Percentiles rank a stretch among this genome's conserved stretches.
These are phyloP conservation scores for Gallinago solitaria DNA, from an alignment of 2,797 vertebrate genomes.

Conservation along the genomic window DNA sequence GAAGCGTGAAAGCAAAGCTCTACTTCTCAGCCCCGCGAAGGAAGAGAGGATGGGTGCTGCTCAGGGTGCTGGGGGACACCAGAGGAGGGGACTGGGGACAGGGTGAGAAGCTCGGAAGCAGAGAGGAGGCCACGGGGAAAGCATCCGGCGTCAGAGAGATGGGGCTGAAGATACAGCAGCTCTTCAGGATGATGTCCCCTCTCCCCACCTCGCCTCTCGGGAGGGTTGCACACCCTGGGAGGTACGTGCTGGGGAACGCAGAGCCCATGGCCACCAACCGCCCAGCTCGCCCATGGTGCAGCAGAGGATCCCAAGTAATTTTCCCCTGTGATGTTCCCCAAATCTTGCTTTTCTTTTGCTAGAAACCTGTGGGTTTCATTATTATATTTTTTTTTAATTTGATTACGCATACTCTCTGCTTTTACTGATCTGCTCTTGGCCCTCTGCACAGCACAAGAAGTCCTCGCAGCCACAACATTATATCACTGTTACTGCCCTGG, in stretches of 20 bases:
- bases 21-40: not conserved
- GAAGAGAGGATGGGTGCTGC: not conserved
- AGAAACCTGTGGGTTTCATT: not conserved
- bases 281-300: accelerated
- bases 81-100: not conserved
- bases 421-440: not conserved
- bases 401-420: accelerated
- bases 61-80: not conserved
- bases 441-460: not conserved
- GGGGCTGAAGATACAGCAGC: not conserved
- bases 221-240: not conserved
- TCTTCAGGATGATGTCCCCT: not conserved
- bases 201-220: not conserved
- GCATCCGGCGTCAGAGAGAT: not conserved
- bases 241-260: not conserved
- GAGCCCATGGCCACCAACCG: not conserved
- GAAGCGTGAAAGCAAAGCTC: not conserved
- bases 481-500: accelerated
- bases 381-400: not conserved
- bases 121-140: not conserved
- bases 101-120: not conserved
- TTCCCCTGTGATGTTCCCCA: not conserved
- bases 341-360: not conserved
- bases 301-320: not conserved
- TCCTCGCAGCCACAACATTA: not conserved